These are phyloP conservation scores for Cinclus cinclus DNA, from an alignment of 2,113 vertebrate genomes.

Conservation along the genomic window DNA sequence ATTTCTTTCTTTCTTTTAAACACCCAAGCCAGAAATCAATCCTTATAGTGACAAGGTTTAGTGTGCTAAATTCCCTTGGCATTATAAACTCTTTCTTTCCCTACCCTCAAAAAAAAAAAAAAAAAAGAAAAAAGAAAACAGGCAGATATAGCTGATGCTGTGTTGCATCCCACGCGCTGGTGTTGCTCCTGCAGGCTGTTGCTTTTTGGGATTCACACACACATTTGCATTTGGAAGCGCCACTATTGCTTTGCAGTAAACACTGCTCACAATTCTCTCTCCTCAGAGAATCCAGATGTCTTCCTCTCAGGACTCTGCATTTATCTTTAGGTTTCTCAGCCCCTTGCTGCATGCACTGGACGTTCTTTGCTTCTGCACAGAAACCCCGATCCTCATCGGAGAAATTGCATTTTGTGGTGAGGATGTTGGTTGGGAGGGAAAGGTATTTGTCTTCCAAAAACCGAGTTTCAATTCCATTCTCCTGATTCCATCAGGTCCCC, in stretches of 20 bases:
- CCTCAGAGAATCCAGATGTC: conserved; percentile 23
- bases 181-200: conserved; percentile 61
- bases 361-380: not conserved
- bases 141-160: conserved; percentile 32
- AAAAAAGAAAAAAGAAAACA: not conserved
- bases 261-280: conserved; percentile 13
- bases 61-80: conserved; percentile 17
- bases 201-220: conserved; percentile 47
- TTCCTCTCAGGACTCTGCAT: not conserved
- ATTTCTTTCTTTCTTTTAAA: not conserved
- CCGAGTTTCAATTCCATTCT: not conserved
- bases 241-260: conserved; percentile 52
- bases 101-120: not conserved
- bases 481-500: not conserved
- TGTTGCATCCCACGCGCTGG: not conserved
- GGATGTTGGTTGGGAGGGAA: not conserved
- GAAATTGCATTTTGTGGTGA: not conserved
- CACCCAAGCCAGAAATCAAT: not conserved
- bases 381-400: not conserved
- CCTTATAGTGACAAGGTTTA: not conserved
- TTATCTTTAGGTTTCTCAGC: not conserved
- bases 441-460: not conserved
- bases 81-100: conserved; percentile 24
- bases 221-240: conserved; percentile 56
- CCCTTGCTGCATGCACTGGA: not conserved